phyloP scores from a whole-genome alignment of 2,888 invertebrate genomes.

The Tipula unca region DNA sequence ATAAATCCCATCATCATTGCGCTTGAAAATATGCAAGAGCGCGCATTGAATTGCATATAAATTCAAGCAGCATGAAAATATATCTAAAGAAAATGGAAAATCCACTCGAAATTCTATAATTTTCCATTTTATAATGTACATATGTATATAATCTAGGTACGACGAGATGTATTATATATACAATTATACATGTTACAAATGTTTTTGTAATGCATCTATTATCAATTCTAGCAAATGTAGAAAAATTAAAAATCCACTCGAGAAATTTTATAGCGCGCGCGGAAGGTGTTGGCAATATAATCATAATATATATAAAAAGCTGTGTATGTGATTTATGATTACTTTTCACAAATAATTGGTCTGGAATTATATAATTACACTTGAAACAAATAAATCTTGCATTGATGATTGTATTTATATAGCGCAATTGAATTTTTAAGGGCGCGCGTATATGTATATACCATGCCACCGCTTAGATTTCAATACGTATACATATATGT shows the following conservation, averaged over 20 bases:
- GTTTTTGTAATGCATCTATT: not conserved
- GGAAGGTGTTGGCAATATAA: not conserved
- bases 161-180: not conserved
- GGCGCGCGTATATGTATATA: not conserved
- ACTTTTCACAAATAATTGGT: not conserved
- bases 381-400: not conserved
- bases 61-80: not conserved
- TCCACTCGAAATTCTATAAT: not conserved
- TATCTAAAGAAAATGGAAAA: not conserved
- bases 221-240: not conserved
- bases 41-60: not conserved
- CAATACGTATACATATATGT: not conserved
- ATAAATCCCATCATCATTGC: too few species aligned
- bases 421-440: not conserved
- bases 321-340: not conserved
- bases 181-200: too few species aligned
- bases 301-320: not conserved
- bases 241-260: not conserved
- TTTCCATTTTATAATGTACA: not conserved
- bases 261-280: not conserved
- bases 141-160: too few species aligned
- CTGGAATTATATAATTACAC: constrained; percentile 3
- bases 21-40: not conserved
- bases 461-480: not conserved
- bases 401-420: not conserved